A percentile compares a stretch with the other conserved stretches of the same genome.
phyloP scores from a whole-genome alignment of 35 echinoderm and acorn worm species.

The Lytechinus pictus region DNA sequence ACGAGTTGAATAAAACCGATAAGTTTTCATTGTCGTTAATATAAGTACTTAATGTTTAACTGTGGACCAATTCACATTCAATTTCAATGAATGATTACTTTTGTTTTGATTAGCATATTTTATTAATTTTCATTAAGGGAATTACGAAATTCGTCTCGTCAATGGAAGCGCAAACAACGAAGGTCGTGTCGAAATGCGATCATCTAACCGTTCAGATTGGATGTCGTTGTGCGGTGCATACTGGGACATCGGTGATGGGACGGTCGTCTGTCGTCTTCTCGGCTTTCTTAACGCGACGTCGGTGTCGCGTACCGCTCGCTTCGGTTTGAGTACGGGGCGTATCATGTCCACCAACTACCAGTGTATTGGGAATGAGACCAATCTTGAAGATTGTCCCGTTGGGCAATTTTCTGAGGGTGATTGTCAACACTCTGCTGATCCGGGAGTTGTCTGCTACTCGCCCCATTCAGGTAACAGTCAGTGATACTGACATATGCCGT shows the following conservation, averaged over 20 bases:
- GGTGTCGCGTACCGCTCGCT: background rate
- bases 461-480: background rate
- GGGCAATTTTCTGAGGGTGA: background rate
- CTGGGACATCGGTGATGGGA: constrained; percentile 15
- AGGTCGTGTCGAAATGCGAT: constrained; percentile 33
- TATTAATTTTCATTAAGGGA: background rate
- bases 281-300: constrained; percentile 1
- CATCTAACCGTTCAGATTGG: constrained; percentile 1
- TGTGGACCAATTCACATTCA: too few relatives aligned
- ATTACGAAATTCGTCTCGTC: constrained; percentile 8
- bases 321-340: background rate
- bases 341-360: background rate
- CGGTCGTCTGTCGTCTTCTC: constrained; percentile 11
- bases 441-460: constrained; percentile 23
- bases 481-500: too few relatives aligned
- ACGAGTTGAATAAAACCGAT: too few relatives aligned
- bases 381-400: background rate
- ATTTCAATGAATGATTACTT: too few relatives aligned
- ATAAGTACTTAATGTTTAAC: too few relatives aligned
- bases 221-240: constrained; percentile 39
- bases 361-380: constrained; percentile 4
- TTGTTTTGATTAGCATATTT: background rate
- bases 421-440: constrained; percentile 35
- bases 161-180: background rate
- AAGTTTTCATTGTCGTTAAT: too few relatives aligned